Evolutionary conservation across 2,797 vertebrate species (phyloP).

Genomic region (Myotis myotis): DNA sequence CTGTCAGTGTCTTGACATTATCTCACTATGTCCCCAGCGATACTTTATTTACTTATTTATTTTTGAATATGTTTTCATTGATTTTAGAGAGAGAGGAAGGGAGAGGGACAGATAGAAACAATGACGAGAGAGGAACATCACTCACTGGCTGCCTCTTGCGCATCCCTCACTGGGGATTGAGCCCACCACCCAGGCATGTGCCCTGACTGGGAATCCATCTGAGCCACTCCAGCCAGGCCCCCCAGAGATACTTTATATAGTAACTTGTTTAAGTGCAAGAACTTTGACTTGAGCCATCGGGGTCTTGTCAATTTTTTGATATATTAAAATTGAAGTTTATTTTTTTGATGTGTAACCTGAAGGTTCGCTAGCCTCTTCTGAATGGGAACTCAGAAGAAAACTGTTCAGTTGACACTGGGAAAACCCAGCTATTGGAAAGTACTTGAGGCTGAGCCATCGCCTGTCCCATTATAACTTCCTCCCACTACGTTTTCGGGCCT

Average conservation of each 20-base stretch:
- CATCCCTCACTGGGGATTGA: too few relatives aligned
- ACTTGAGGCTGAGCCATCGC: background rate
- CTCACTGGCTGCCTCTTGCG: too few relatives aligned
- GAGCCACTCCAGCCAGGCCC: background rate
- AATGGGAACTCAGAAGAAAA: background rate
- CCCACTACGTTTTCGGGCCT: background rate
- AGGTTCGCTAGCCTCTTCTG: background rate
- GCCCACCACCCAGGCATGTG: too few relatives aligned
- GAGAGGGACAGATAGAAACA: too few relatives aligned
- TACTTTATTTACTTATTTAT: background rate
- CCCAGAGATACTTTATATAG: background rate
- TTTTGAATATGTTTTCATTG: too few relatives aligned
- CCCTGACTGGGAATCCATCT: too few relatives aligned
- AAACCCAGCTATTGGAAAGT: background rate
- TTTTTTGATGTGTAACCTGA: background rate
- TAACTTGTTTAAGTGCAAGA: background rate
- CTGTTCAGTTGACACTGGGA: background rate
- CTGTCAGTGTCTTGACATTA: background rate
- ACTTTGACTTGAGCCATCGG: background rate
- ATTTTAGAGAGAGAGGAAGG: too few relatives aligned
- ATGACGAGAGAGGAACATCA: too few relatives aligned
- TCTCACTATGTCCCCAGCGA: background rate
- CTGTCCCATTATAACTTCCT: background rate
- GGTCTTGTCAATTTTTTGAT: background rate
- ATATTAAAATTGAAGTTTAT: background rate